A percentile compares a stretch with the other conserved stretches of the same genome.
Conservation (phyloP, 2,113 vertebrate genomes). For the Macaca nemestrina region DNA sequence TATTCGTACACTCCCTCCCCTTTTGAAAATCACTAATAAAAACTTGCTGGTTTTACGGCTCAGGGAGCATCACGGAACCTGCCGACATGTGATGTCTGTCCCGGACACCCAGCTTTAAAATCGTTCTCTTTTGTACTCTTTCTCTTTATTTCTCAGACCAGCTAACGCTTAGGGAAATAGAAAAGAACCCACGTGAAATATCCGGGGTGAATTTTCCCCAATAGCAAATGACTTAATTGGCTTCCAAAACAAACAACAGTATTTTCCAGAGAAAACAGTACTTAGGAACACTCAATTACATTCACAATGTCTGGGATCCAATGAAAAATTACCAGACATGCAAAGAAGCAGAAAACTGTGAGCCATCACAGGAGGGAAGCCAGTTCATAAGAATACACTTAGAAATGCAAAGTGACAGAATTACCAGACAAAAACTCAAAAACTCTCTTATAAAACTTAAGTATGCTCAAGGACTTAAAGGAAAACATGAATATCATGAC, state of each 20-base stretch:
- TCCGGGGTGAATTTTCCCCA: no score
- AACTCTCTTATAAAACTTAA: not conserved
- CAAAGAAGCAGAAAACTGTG: not conserved
- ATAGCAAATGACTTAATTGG: not conserved
- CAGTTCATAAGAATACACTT: not conserved
- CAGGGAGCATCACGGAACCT: no score
- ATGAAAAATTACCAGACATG: not conserved
- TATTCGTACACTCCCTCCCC: no score
- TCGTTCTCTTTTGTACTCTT: no score
- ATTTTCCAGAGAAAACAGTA: not conserved
- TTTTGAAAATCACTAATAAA: no score
- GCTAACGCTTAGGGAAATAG: no score
- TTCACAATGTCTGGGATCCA: not conserved
- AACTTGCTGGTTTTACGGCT: no score
- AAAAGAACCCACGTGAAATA: no score
- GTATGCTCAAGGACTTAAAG: not conserved
- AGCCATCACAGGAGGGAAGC: not conserved
- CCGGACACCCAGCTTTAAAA: no score
- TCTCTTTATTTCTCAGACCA: no score
- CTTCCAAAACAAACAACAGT: not conserved
- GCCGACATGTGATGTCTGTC: no score
- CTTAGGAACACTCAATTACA: not conserved
- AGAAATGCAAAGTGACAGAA: not conserved
- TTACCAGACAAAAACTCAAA: not conserved
- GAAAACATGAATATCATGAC: not conserved